Base-by-base conservation (phyloP, 2,888 invertebrate genomes). In the Microctonus brassicae region DNA sequence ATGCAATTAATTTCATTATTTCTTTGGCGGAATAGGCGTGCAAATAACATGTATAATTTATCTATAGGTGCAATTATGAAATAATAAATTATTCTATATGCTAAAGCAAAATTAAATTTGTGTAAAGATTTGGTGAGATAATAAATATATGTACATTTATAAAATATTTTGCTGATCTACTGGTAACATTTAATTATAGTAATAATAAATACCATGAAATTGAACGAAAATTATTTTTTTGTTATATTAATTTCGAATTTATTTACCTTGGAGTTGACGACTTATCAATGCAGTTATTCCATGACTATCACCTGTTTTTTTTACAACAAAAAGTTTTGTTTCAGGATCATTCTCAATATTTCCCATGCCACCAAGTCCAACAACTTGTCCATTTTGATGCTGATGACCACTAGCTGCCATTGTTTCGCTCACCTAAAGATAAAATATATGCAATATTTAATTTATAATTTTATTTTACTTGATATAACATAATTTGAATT, bases 231-330 rank as follows among this genome's bases (percentile, higher is more conserved):
- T 17, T 5, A 7, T 52, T 52, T 69, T 17, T 17, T 33, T 64
- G 47, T 22, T 17, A 53, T 47, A 39, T 11, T 29, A 61, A 39
- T 63, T 64, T 39, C 17, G 39, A 55, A 39, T 63, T 55, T 69
- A 78, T 75, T 86, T 89, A 94, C 94, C 94, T 92, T 94, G 94
- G 76, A 94, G 88, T 88, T 94, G 94, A 77, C 94, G 88, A 87
- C 93, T 94, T 78, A 94, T 91, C 80, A 94, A 88, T 64, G 94
- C 94, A 57, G 94, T 94, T 87, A 94, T 92, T 78, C 94, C 94
- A 75, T 94, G 94, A 66, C 93, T 94, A 80, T 94, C 94, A 2
- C 92, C 91, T 0, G 91, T 88, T 84, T 94, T 94, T 89, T 94
- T 94, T 75, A 94, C 92, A 62, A 94, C 92, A 80, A 94, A 89